These are phyloP conservation scores for Sarcophaga variegata DNA, from an alignment of 2,888 invertebrate genomes.

Conservation along the genomic window DNA sequence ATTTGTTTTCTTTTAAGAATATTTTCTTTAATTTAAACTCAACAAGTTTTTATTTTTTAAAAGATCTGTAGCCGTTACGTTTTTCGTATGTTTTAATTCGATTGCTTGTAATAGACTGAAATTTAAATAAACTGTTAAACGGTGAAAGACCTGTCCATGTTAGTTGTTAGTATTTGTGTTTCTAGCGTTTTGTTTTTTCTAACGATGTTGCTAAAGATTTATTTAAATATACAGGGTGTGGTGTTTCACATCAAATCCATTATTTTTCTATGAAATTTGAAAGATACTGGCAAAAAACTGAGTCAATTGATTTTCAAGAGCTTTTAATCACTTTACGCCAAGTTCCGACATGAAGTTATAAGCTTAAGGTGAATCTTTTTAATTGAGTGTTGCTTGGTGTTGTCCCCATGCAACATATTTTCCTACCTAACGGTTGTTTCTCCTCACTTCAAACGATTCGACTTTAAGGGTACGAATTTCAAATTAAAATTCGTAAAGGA, in stretches of 20 bases:
- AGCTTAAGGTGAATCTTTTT: too few species aligned
- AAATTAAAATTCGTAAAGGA: too few species aligned
- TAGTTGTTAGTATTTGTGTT: conserved; percentile 29
- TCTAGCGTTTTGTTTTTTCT: conserved; percentile 37
- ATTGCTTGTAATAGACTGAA: conserved; percentile 61
- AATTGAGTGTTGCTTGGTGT: too few species aligned
- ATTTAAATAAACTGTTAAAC: conserved; percentile 53
- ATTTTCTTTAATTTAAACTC: conserved; percentile 18
- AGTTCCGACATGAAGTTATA: too few species aligned
- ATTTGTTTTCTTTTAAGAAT: background rate
- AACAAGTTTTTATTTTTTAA: conserved; percentile 53
- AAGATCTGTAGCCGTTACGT: conserved; percentile 18
- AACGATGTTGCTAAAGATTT: conserved; percentile 65
- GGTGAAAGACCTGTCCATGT: conserved; percentile 59
- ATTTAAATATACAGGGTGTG: conserved; percentile 65
- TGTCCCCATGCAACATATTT: too few species aligned
- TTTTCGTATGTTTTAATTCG: conserved; percentile 54
- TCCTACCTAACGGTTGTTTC: too few species aligned
- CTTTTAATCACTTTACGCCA: too few species aligned
- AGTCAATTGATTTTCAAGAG: too few species aligned
- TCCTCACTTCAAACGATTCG: too few species aligned
- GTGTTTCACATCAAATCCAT: background rate
- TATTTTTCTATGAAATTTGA: too few species aligned
- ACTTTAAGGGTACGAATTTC: too few species aligned
- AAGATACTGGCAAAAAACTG: too few species aligned